Evolutionary conservation across 1,140 invertebrate genomes (phyloP).

Genomic region (Planococcus citri): DNA sequence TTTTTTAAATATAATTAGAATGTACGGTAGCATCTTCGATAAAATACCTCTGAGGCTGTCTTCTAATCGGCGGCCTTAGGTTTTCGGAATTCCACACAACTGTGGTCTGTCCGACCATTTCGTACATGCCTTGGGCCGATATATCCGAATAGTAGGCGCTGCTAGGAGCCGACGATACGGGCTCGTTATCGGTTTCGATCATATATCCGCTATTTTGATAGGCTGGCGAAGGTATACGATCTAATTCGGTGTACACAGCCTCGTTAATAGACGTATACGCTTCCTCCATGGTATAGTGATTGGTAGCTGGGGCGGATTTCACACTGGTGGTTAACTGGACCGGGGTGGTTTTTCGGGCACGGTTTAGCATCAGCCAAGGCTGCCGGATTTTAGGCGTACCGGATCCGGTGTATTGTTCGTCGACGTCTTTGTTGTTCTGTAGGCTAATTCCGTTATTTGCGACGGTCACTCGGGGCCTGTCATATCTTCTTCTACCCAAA

Average conservation of each 20-base stretch:
- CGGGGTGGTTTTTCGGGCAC: not conserved
- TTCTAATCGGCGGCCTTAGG: not conserved
- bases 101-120: conserved; percentile 1
- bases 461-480: not conserved
- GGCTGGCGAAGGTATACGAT: conserved; percentile 16
- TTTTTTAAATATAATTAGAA: conserved; percentile 15
- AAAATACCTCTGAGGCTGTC: not conserved
- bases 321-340: not conserved
- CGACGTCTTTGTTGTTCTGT: conserved; percentile 4
- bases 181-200: not conserved
- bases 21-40: not conserved
- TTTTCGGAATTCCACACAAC: conserved; percentile 8
- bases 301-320: not conserved
- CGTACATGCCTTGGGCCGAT: not conserved
- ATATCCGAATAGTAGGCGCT: conserved; percentile 15
- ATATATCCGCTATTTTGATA: conserved; percentile 17
- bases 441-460: not conserved
- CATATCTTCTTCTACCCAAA: conserved; percentile 15
- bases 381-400: not conserved
- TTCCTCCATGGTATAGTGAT: conserved; percentile 5
- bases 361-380: conserved; percentile 4
- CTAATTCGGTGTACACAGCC: conserved; percentile 19
- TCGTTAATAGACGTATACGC: conserved; percentile 16
- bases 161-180: conserved; percentile 1
- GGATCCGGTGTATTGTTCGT: not conserved